Base-by-base conservation (phyloP, 2,113 vertebrate genomes). In the Eurystomus gularis region DNA sequence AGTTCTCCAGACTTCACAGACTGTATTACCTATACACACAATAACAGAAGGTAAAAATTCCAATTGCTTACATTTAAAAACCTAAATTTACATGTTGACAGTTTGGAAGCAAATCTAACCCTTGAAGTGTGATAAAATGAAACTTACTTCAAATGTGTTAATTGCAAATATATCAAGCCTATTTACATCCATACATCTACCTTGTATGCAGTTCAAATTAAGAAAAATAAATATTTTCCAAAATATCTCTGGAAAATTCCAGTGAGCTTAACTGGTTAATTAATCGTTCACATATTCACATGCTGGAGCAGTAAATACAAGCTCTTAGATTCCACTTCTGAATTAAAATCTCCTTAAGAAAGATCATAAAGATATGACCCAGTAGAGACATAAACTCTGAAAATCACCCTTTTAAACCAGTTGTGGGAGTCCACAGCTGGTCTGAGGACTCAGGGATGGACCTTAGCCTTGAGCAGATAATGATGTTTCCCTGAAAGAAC, bases 381-480 rank as follows among this genome's bases (percentile, higher is more conserved):
- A 85, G 21, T 28, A 85, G 24, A 85, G 24, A 54, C 28, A 76
- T 9, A 72, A 61, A 69, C 26, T 91, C 33, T 87, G 66, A 84
- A 91, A 72, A 87, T 85, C 35, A 96, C 17, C 39, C 76, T 87
- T 91, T 68, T 90, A 72, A 87, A 87, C 51, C 37, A n/a, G n/a
- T n/a, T n/a, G n/a, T n/a, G n/a, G n/a, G n/a, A n/a, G n/a, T n/a
- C n/a, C n/a, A n/a, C n/a, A n/a, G n/a, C n/a, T n/a, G n/a, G n/a
- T n/a, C n/a, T n/a, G n/a, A n/a, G n/a, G n/a, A n/a, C n/a, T n/a
- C n/a, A n/a, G n/a, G n/a, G n/a, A n/a, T n/a, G n/a, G n/a, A n/a
- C n/a, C n/a, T n/a, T n/a, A n/a, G n/a, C n/a, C n/a, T n/a, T n/a
- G n/a, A n/a, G n/a, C n/a, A n/a, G n/a, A n/a, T n/a, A n/a, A n/a